These are phyloP conservation scores for Ophonus ardosiacus DNA, from an alignment of 2,888 invertebrate species.

Conservation along the genomic window DNA sequence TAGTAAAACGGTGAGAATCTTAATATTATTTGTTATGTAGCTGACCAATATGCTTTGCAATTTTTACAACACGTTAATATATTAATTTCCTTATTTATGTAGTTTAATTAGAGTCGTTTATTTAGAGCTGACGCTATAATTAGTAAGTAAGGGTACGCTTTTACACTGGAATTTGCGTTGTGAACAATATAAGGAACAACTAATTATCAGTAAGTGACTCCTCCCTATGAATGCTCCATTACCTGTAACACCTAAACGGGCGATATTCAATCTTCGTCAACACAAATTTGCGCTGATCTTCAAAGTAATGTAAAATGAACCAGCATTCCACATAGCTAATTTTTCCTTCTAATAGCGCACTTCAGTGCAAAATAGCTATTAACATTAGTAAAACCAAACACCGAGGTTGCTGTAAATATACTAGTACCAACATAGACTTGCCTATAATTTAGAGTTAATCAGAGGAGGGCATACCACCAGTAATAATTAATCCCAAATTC, in stretches of 20 bases:
- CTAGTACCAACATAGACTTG: no score
- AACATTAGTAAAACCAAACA: no score
- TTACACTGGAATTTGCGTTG: neutral
- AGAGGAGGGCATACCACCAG: no score
- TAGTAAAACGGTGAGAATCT: no score
- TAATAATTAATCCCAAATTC: no score
- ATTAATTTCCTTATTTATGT: neutral
- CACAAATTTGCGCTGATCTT: neutral
- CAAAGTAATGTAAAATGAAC: neutral
- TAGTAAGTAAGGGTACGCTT: neutral
- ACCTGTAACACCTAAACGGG: neutral
- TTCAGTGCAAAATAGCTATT: no score
- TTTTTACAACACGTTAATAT: neutral
- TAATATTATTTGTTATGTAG: no score
- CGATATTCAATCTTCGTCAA: neutral
- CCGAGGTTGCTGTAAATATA: no score
- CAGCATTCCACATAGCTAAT: neutral
- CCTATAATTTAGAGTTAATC: no score
- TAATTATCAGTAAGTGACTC: constrained; percentile 13
- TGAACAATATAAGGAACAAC: neutral
- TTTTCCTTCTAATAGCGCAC: neutral
- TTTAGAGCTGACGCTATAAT: neutral
- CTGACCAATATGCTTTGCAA: no score
- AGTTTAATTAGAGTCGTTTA: neutral
- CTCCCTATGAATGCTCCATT: constrained; percentile 19